Evolutionary conservation across 2,113 vertebrate species (phyloP).

Genomic region (Neofelis nebulosa): DNA sequence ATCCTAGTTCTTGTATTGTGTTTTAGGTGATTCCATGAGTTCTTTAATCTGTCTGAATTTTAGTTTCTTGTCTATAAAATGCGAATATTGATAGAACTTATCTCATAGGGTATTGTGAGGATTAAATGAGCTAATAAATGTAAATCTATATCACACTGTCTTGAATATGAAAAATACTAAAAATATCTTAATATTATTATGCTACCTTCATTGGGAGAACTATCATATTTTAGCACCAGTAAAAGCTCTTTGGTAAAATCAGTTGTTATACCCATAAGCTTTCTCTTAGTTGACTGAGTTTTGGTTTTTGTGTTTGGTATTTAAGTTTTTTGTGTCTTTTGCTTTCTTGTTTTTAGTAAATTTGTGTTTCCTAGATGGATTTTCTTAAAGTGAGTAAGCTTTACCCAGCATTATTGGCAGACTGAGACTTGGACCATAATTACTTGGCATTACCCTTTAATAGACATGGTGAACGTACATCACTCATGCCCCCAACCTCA

Average conservation of each 20-base stretch:
- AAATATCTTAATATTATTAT: background rate
- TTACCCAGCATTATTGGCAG: background rate
- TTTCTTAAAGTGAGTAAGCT: background rate
- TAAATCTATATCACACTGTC: background rate
- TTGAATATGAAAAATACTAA: background rate
- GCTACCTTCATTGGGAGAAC: background rate
- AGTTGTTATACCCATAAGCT: background rate
- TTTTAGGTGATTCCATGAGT: background rate
- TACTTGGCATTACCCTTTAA: background rate
- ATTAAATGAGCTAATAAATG: background rate
- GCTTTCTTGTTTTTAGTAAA: slow-evolving; percentile 21
- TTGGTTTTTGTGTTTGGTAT: background rate
- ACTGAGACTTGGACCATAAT: background rate
- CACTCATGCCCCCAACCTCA: background rate
- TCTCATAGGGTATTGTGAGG: background rate
- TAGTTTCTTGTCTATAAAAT: slow-evolving; percentile 12
- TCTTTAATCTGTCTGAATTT: background rate
- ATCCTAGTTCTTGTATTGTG: background rate
- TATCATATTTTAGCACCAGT: background rate
- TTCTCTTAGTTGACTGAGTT: background rate
- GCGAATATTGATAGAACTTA: background rate
- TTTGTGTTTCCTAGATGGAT: background rate
- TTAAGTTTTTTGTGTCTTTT: slow-evolving; percentile 9
- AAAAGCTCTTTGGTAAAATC: background rate
- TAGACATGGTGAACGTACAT: background rate